These are phyloP conservation scores for Apostichopus japonicus DNA, from an alignment of 35 echinoderm and acorn worm genomes.

Conservation along the genomic window DNA sequence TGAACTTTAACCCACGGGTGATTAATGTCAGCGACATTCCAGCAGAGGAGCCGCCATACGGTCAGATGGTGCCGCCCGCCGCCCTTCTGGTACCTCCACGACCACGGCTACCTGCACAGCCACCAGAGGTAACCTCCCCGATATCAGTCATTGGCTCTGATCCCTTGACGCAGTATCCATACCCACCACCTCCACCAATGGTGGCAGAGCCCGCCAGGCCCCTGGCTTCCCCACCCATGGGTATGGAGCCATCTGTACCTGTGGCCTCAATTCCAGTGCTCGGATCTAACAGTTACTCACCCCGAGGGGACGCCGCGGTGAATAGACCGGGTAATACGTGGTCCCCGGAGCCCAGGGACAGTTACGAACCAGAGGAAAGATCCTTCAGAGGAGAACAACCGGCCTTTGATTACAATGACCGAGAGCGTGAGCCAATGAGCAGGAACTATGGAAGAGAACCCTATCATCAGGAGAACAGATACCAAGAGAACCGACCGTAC, in stretches of 20 bases:
- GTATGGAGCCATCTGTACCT: neutral
- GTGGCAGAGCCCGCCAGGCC: neutral
- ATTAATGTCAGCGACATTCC: neutral
- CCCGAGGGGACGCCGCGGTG: neutral
- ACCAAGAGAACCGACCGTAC: conserved; percentile 1
- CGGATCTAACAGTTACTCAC: neutral
- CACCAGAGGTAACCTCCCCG: neutral
- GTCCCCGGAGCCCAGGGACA: neutral
- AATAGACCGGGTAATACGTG: neutral
- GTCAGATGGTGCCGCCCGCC: neutral
- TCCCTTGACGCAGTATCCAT: neutral
- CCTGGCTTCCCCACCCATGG: neutral
- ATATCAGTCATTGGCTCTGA: conserved; percentile 29
- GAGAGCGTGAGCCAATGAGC: neutral
- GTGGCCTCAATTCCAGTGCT: conserved; percentile 1
- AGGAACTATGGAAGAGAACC: neutral
- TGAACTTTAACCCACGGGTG: neutral
- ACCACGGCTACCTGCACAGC: neutral
- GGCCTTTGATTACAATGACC: neutral
- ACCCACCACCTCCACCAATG: neutral
- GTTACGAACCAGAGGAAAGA: neutral
- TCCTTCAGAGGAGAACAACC: neutral
- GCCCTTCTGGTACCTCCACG: neutral
- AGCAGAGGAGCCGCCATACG: neutral
- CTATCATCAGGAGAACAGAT: neutral